Conservation (phyloP, 1,140 invertebrate genomes). For the Cyclina sinensis region DNA sequence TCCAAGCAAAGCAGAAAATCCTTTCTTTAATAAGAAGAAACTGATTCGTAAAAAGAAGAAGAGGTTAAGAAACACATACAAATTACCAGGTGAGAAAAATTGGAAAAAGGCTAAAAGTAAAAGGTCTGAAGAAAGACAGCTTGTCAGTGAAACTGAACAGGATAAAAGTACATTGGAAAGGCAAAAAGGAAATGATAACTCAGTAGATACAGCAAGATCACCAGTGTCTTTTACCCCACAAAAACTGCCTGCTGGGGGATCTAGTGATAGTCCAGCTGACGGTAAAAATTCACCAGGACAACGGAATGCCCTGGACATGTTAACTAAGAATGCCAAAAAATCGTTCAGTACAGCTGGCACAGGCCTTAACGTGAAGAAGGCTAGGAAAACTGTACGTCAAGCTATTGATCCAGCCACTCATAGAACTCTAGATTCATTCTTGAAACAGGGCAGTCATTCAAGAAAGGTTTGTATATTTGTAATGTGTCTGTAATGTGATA, state of each 20-base stretch:
- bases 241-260: neutral
- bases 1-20: conserved; percentile 51
- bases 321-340: conserved; percentile 48
- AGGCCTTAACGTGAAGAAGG: conserved; percentile 3
- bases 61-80: conserved; percentile 23
- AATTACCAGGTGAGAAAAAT: conserved; percentile 55
- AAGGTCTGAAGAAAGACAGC: conserved; percentile 56
- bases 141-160: neutral
- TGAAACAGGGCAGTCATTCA: conserved; percentile 50
- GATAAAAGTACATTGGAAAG: neutral
- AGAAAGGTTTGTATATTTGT: conserved; percentile 24
- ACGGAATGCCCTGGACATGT: conserved; percentile 56
- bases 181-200: neutral
- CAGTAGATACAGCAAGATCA: neutral
- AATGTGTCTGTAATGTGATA: neutral
- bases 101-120: conserved; percentile 35
- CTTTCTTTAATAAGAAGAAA: conserved; percentile 47
- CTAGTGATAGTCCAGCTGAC: neutral
- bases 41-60: conserved; percentile 25
- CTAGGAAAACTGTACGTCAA: conserved; percentile 48
- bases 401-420: conserved; percentile 54
- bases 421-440: conserved; percentile 57
- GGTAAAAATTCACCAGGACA: neutral
- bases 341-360: conserved; percentile 19
- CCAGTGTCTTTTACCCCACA: neutral